Evolutionary conservation across 2,888 invertebrate genomes (phyloP), one percentile per base, ranked within the genome.

Genomic region (Limnephilus lunatus): DNA sequence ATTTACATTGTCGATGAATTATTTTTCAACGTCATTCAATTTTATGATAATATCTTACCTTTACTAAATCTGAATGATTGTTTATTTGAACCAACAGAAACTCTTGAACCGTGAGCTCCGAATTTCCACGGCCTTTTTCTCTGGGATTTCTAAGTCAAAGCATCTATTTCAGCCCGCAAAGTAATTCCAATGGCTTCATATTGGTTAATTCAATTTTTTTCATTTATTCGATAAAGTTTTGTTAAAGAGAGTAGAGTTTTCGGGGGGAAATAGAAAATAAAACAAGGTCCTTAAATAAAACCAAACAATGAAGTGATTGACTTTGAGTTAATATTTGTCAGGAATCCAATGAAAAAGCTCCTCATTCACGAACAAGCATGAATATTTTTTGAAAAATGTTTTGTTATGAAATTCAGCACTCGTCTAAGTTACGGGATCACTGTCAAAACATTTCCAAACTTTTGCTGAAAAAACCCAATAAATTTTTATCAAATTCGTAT

Each of bases 321-420:
- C 48, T 30, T 39, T 86, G 44, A 86, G 85, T 30, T 48, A 86
- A 44, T 86, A 86, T 86, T 86, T 86, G 85, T 86, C 44, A 86
- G n/a, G 48, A 86, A 7, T n/a, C 48, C 44, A 48, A 86, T 86
- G n/a, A 44, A 39, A 39, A 44, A 48, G 0, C 12, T 48, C 39
- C 39, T 48, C 85, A 48, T 85, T 44, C 39, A 39, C 25, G 25
- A 48, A 32, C 32, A 82, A n/a, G 7, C 85, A 7, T 83, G 25
- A 25, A 83, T 35, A 32, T 35, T 35, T 83, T 83, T 83, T 83
- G 31, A 48, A 90, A 82, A 68, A 68, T n/a, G 68, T 68, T 68
- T 90, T 90, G 90, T 83, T 53, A 32, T 83, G 90, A 48, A 83
- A 83, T 82, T 90, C 48, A 90, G 83, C 48, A 82, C 83, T 19